A percentile compares a stretch with the other conserved stretches of the same genome.
Evolutionary conservation across 2,113 vertebrate species (phyloP).

Genomic region (Eubucco bourcierii): DNA sequence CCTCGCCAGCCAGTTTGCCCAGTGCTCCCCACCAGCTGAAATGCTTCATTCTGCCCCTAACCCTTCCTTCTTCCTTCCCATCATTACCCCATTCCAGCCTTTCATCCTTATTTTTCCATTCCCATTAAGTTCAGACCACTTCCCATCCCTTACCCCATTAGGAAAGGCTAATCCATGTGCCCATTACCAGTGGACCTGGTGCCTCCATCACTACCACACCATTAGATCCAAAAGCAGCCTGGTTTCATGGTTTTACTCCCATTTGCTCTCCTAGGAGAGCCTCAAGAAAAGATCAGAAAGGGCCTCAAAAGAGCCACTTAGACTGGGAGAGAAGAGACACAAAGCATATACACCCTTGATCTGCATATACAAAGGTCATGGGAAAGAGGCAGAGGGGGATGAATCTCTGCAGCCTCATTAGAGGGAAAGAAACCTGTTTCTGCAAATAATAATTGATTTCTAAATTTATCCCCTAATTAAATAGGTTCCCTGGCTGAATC

Average conservation of each 20-base stretch:
- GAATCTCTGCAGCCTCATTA: conserved; percentile 60
- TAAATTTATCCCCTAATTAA: conserved; percentile 76
- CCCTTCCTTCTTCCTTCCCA: background rate
- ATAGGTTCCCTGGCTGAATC: conserved; percentile 64
- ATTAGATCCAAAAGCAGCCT: background rate
- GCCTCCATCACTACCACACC: background rate
- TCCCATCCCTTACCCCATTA: background rate
- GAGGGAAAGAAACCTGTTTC: conserved; percentile 62
- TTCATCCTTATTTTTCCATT: background rate
- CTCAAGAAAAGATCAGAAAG: background rate
- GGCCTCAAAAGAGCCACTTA: background rate
- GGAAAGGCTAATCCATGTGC: background rate
- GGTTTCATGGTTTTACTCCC: background rate
- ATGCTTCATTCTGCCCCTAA: background rate
- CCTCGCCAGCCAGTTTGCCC: background rate
- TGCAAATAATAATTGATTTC: conserved; percentile 74
- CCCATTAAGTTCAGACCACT: background rate
- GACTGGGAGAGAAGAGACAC: fast-evolving
- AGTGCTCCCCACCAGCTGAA: background rate
- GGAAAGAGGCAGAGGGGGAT: conserved; percentile 16
- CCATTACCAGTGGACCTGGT: background rate
- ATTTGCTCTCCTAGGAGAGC: background rate
- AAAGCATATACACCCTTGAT: background rate
- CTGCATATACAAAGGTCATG: conserved; percentile 25
- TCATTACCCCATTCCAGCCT: background rate